Evolutionary conservation across 2,888 invertebrate genomes (phyloP).

Genomic region (Sympetrum striolatum): DNA sequence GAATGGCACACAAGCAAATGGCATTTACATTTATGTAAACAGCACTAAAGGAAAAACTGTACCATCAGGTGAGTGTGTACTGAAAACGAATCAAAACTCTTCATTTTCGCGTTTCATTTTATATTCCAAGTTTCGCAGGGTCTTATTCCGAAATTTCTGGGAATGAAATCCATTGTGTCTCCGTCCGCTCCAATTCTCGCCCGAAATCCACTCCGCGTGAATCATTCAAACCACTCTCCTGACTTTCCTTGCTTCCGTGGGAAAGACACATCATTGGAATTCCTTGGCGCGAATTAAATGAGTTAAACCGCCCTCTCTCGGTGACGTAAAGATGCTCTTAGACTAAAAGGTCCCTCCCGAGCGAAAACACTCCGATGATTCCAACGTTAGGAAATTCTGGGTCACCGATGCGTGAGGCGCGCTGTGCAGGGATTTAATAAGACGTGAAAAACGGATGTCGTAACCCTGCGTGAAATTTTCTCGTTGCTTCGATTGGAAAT

Average conservation of each 20-base stretch:
- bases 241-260: neutral
- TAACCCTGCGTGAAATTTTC: no score
- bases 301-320: neutral
- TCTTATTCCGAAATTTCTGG: neutral
- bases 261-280: neutral
- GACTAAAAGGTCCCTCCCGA: neutral
- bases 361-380: neutral
- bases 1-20: no score
- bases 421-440: no score
- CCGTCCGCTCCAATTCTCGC: neutral
- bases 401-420: no score
- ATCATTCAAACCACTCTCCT: constrained; percentile 3
- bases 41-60: no score
- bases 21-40: no score
- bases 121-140: neutral
- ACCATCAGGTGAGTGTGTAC: no score
- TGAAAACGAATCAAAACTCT: no score
- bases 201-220: neutral
- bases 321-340: constrained; percentile 20
- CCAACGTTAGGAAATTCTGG: neutral
- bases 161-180: neutral
- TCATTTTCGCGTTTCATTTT: no score
- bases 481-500: no score
- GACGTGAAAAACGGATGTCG: no score
- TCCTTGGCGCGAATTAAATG: neutral